phyloP scores from a whole-genome alignment of 2,888 invertebrate genomes.

The Agrochola lychnidis region DNA sequence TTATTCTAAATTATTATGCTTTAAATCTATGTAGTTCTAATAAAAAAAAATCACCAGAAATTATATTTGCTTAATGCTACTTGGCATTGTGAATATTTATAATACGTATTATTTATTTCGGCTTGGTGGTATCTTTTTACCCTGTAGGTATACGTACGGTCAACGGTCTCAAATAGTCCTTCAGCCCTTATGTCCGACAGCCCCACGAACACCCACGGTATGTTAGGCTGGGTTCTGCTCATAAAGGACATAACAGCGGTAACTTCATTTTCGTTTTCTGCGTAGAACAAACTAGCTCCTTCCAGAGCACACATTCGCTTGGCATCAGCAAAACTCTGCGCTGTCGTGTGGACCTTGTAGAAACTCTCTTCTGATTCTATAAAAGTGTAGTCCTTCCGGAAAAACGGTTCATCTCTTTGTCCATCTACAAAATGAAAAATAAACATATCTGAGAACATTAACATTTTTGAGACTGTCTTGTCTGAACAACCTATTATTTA shows the following conservation, averaged over 20 bases:
- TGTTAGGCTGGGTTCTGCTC: conserved; percentile 69
- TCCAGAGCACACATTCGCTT: conserved; percentile 76
- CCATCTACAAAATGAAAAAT: conserved; percentile 5
- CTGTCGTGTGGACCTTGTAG: conserved; percentile 81
- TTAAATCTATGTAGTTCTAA: no score
- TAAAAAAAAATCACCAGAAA: no score
- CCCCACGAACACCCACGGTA: conserved; percentile 71
- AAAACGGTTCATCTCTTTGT: conserved; percentile 73
- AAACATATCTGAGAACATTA: not conserved
- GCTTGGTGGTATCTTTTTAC: no score
- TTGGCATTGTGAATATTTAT: not conserved
- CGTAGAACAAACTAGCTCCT: conserved; percentile 79
- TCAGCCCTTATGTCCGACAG: conserved; percentile 68
- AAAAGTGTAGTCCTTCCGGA: conserved; percentile 81
- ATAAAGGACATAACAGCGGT: conserved; percentile 68
- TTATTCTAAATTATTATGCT: no score
- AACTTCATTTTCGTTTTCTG: conserved; percentile 76
- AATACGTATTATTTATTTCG: not conserved
- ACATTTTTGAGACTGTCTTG: not conserved
- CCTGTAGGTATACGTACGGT: conserved; percentile 15
- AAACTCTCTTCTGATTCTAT: conserved; percentile 75
- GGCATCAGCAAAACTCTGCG: conserved; percentile 77
- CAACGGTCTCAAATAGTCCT: conserved; percentile 28
- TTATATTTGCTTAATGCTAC: not conserved
- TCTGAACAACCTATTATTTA: not conserved